Evolutionary conservation across 2,113 vertebrate species (phyloP).

Genomic region (Paramormyrops kingsleyae): DNA sequence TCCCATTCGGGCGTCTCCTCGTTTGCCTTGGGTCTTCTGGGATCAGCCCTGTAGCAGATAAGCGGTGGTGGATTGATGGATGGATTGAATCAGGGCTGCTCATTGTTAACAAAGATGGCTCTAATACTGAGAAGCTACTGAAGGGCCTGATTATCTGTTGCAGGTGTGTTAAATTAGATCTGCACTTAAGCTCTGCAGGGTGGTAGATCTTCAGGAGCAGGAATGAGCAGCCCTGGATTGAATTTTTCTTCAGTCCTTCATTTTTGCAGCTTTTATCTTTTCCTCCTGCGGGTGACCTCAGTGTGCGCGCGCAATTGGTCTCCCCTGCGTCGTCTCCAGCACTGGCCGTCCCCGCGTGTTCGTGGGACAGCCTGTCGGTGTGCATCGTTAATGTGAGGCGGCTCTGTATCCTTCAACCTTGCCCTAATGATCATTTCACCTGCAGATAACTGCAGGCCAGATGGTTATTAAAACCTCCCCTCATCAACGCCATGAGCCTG

Average conservation of each 20-base stretch:
- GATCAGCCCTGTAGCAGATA: not conserved
- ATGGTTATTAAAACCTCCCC: not conserved
- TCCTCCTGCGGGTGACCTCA: not conserved
- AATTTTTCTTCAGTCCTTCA: not conserved
- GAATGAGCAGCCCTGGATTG: not conserved
- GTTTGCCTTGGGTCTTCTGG: not conserved
- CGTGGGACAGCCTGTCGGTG: not conserved
- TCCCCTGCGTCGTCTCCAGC: not conserved
- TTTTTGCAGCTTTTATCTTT: not conserved
- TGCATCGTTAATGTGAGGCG: not conserved
- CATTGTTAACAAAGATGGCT: not conserved
- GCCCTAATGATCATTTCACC: not conserved
- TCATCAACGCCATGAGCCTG: not conserved
- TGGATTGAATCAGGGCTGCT: not conserved
- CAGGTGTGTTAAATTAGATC: not conserved
- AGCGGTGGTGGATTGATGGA: not conserved
- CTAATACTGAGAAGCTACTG: not conserved
- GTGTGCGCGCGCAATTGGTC: not conserved
- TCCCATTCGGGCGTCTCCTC: not conserved
- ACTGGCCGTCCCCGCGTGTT: not conserved
- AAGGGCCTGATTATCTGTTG: not conserved
- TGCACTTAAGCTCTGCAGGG: not conserved
- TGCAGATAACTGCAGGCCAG: not conserved
- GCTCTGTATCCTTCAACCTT: not conserved
- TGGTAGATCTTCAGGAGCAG: not conserved